A percentile compares a stretch with the other conserved stretches of the same genome.
Conservation (phyloP, 2,797 vertebrate species). For the Sebastiscus tertius region DNA sequence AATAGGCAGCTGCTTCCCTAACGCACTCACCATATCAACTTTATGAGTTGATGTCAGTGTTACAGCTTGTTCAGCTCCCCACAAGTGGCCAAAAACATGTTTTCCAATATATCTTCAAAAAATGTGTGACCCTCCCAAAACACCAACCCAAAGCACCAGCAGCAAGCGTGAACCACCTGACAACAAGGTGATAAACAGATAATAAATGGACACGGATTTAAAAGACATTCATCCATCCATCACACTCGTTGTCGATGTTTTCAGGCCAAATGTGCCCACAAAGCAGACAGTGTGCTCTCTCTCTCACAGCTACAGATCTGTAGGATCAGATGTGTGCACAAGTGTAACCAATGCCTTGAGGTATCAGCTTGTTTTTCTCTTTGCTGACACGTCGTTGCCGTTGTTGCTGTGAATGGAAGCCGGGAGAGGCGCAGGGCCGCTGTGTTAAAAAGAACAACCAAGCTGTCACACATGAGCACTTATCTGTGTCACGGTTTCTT, state of each 20-base stretch:
- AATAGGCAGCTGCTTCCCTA: neutral
- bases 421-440: slow-evolving; percentile 1
- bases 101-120: neutral
- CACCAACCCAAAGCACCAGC: neutral
- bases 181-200: slow-evolving; percentile 19
- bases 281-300: neutral
- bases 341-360: slow-evolving; percentile 9
- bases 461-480: slow-evolving; percentile 56
- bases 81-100: neutral
- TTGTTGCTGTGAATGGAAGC: slow-evolving; percentile 42
- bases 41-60: neutral
- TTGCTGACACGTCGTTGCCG: slow-evolving; percentile 34
- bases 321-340: slow-evolving; percentile 11
- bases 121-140: neutral
- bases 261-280: slow-evolving; percentile 21
- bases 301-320: slow-evolving; percentile 32
- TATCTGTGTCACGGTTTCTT: slow-evolving; percentile 51
- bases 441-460: slow-evolving; percentile 54
- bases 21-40: neutral
- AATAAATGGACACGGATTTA: neutral
- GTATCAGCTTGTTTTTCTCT: slow-evolving; percentile 28
- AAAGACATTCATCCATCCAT: slow-evolving; percentile 17
- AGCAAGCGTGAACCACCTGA: neutral
- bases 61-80: neutral
- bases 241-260: slow-evolving; percentile 28